These are phyloP conservation scores for Tachina fera DNA, from an alignment of 2,888 invertebrate genomes.

Conservation along the genomic window DNA sequence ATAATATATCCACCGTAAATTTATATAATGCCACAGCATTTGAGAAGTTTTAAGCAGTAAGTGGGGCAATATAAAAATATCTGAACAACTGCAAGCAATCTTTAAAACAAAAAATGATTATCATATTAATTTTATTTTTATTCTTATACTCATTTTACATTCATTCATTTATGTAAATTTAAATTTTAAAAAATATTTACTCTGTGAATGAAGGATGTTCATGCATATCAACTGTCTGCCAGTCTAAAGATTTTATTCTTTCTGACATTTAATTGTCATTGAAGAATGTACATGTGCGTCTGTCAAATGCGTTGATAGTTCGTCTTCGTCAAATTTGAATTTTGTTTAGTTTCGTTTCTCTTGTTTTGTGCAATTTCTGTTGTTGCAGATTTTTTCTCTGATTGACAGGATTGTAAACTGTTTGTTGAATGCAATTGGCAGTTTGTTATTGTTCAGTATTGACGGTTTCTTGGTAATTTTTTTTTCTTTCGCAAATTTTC, in stretches of 20 bases:
- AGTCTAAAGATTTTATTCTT: constrained; percentile 59
- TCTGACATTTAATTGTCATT: constrained; percentile 72
- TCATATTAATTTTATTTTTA: too few relatives aligned
- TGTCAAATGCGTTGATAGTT: constrained; percentile 73
- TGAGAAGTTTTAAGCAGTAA: too few relatives aligned
- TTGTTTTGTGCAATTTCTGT: constrained; percentile 17
- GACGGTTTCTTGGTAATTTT: constrained; percentile 7
- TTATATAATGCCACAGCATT: too few relatives aligned
- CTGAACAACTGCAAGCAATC: too few relatives aligned
- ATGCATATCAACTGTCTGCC: constrained; percentile 60
- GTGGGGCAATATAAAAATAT: too few relatives aligned
- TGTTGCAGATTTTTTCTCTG: constrained; percentile 52
- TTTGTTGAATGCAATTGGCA: constrained; percentile 67
- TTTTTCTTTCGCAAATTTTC: constrained; percentile 45
- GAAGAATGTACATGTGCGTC: constrained; percentile 68
- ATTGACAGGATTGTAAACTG: constrained; percentile 68
- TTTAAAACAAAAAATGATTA: too few relatives aligned
- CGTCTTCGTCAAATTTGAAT: constrained; percentile 73
- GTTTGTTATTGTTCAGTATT: constrained; percentile 65
- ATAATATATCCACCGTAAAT: too few relatives aligned
- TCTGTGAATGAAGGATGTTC: constrained; percentile 31
- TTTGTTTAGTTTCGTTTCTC: constrained; percentile 32
- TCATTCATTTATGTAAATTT: background rate
- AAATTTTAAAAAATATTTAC: background rate
- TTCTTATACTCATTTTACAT: too few relatives aligned